Conservation (phyloP, 2,113 vertebrate species). For the Ptilonorhynchus violaceus region DNA sequence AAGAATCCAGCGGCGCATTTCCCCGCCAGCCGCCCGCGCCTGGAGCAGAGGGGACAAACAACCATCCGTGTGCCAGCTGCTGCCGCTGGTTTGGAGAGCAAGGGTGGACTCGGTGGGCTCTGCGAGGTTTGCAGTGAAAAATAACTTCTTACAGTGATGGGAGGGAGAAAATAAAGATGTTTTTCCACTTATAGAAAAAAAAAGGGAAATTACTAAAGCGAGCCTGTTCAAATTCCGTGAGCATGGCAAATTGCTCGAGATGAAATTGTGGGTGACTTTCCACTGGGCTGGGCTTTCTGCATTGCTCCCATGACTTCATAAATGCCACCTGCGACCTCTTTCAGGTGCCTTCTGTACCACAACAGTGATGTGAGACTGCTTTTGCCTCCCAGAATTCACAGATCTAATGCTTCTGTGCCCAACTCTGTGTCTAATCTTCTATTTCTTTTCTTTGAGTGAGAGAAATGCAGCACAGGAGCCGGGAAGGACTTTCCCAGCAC, state of each 20-base stretch:
- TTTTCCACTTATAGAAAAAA: neutral
- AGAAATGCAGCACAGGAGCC: neutral
- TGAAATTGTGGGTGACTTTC: neutral
- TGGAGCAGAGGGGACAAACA: slow-evolving; percentile 1
- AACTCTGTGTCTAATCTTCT: accelerated
- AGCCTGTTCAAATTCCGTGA: neutral
- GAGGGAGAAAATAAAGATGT: accelerated
- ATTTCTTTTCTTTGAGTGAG: neutral
- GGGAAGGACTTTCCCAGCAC: neutral
- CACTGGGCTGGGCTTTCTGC: neutral
- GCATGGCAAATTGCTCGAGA: neutral
- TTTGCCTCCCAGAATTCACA: neutral
- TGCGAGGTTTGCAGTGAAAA: neutral
- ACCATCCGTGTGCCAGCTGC: accelerated
- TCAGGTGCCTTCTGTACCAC: neutral
- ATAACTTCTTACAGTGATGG: accelerated
- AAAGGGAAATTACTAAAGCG: accelerated
- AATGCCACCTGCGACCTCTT: neutral
- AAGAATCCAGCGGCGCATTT: slow-evolving; percentile 85
- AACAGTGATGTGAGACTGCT: neutral
- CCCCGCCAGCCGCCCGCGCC: slow-evolving; percentile 80
- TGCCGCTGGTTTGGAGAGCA: neutral
- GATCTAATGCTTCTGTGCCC: neutral
- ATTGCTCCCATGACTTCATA: neutral
- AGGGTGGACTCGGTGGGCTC: accelerated